Evolutionary conservation across 2,888 invertebrate species (phyloP), one percentile per base, ranked within the genome.

Genomic region (Noctua fimbriata): DNA sequence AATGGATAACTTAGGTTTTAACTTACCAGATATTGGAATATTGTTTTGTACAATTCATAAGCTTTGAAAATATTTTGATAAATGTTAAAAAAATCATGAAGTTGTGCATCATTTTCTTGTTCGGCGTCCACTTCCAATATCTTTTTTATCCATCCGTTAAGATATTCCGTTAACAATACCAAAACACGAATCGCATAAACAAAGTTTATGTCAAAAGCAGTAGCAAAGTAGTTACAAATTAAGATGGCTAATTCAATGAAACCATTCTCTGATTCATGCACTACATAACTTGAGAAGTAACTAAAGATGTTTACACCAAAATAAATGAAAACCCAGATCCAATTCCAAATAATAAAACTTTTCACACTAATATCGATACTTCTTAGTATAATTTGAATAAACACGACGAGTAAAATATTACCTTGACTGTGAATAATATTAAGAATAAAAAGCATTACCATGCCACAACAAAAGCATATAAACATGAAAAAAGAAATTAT

Each of bases 1-100:
- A 52, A 52, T 52, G 52, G 18, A 49, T 49, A 14, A 49, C 32
- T 49, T 49, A 49, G 52, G 21, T 41, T 41, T 52, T 52, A 18
- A 55, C 24, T 55, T 55, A 55, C 24, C 55, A 24, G 24, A 3
- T 3, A 24, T 55, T 63, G 63, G 18, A 63, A 63, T 18, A 63
- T 63, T 18, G 9, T 63, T 63, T 44, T 76, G 58, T 58, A 76
- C 3, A 76, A n/a, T 1, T 58, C 21, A 18, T 82, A 85, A 58
- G 85, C 79, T 16, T 83, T 60, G 12, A 83, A 32, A 71, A 88
- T 82, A 66, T 81, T 76, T 55, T 67, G 41, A 36, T 79, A 87
- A 41, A 67, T 69, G 1, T 73, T 55, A 9, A 79, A 65, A 75
- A 21, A 28, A 24, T 55, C n/a, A 28, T 28, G 18, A 49, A 49